Conservation (phyloP, 2,113 vertebrate genomes). For the Chrysemys picta region DNA sequence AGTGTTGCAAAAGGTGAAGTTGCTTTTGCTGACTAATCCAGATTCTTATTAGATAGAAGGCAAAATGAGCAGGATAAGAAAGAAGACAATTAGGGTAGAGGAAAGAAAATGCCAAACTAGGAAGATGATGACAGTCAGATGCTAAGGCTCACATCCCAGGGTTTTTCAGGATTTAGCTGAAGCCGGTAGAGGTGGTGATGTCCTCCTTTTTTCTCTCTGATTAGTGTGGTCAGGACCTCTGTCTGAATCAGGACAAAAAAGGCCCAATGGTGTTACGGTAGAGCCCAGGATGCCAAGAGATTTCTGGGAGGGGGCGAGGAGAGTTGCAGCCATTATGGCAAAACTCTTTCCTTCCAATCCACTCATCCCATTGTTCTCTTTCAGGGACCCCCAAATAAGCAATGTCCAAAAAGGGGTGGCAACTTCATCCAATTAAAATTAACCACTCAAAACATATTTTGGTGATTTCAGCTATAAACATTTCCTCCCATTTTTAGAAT, state of each 20-base stretch:
- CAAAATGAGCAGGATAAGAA: neutral
- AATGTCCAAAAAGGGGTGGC: neutral
- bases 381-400: neutral
- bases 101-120: neutral
- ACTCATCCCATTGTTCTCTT: neutral
- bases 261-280: neutral
- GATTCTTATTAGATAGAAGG: neutral
- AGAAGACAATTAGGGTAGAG: neutral
- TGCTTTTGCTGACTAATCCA: neutral
- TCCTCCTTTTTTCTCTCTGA: neutral
- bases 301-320: neutral
- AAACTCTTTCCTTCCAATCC: neutral
- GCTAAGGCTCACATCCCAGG: neutral
- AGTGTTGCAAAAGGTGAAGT: neutral
- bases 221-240: neutral
- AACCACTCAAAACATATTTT: neutral
- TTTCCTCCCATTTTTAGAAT: neutral
- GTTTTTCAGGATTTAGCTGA: neutral
- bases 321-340: neutral
- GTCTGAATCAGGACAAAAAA: neutral
- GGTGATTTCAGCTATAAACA: neutral
- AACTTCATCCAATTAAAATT: neutral
- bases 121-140: neutral
- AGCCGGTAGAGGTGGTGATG: neutral
- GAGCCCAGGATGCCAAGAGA: neutral